A percentile compares a stretch with the other conserved stretches of the same genome.
Conservation (phyloP, 2,797 vertebrate genomes). For the Coracias cyanogaster region DNA sequence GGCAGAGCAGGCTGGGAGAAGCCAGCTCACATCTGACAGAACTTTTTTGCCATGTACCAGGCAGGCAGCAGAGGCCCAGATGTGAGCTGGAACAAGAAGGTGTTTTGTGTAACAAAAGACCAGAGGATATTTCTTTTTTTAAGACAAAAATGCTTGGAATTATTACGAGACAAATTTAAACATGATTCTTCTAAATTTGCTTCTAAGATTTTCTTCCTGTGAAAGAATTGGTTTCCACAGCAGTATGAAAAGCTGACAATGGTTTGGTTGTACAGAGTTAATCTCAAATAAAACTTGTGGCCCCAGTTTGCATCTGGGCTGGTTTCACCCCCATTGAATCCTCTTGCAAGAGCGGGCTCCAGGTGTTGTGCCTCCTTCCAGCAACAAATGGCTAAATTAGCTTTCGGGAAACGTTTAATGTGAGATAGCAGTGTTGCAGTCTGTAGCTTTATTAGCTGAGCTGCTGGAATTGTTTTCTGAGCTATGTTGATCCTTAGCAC, state of each 20-base stretch:
- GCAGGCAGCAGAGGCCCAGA: neutral
- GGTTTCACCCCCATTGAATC: neutral
- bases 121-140: neutral
- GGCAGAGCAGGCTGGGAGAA: neutral
- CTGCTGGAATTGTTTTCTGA: slow-evolving; percentile 33
- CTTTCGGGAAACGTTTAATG: neutral
- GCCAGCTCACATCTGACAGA: rapidly evolving
- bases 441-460: slow-evolving; percentile 30
- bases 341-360: neutral
- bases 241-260: neutral
- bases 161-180: neutral
- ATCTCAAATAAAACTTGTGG: neutral
- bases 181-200: neutral
- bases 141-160: neutral
- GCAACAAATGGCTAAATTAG: slow-evolving; percentile 37
- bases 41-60: rapidly evolving
- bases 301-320: neutral
- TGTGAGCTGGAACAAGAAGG: neutral
- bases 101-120: neutral
- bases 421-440: neutral
- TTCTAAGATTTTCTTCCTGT: neutral
- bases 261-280: neutral
- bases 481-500: neutral
- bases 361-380: slow-evolving; percentile 32
- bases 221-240: neutral